Evolutionary conservation across 2,797 vertebrate species (phyloP), one percentile per base, ranked within the genome.

Genomic region (Octomys mimax): DNA sequence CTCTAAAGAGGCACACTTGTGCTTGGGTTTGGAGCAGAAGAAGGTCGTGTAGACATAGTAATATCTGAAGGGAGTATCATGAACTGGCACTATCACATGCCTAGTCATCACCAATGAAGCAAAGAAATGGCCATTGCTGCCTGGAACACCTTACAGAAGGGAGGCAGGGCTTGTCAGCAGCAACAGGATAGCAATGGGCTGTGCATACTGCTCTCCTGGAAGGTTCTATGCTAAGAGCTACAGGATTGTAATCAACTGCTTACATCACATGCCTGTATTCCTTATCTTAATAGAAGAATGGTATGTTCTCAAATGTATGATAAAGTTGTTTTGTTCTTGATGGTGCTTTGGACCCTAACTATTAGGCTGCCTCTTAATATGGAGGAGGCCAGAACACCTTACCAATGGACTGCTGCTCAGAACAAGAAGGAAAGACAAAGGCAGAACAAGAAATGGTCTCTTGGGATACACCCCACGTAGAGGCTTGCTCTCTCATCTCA

Each of bases 141-240:
- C 3, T 70, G 0, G 0, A 42, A 22, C 46, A 78, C 26, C 12
- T 57, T 66, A 1, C 0, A n/a, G 33, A 33, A 70, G 46, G 42
- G 66, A 61, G 52, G 24, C 10, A 73, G 26, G 59, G 16, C 6
- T 49, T 28, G 3, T 31, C 39, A 88, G 14, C 19, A 36, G 26
- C 49, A 49, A 11, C 9, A 54, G 33, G 22, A 18, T n/a, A 24
- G 46, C 13, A 3, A 3, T 49, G 49, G 2, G 8, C 7, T 52
- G 31, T 82, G 4, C 39, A 88, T 22, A 54, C 8, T 13, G 21
- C 46, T 33, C 7, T 64, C 1, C 21, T 49, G 61, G 31, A 71
- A 87, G 70, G 28, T 5, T 62, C 26, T 24, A 3, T n/a, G 81
- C 71, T 62, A 49, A 46, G 19, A 39, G 9, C 79, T 2, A 66